phyloP scores from a whole-genome alignment of 2,113 vertebrate species.

The Delphinapterus leucas region DNA sequence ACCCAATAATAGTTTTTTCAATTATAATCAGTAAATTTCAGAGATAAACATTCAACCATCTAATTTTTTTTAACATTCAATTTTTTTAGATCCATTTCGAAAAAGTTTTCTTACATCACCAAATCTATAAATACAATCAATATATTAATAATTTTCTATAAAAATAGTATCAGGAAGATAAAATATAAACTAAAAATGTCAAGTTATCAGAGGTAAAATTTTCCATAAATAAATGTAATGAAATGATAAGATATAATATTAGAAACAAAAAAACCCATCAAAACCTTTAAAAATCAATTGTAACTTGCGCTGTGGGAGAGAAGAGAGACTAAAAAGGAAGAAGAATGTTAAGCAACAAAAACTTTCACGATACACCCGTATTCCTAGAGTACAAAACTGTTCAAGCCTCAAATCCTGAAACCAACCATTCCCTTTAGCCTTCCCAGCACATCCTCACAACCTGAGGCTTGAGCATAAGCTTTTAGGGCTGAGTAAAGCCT shows the following conservation, averaged over 20 bases:
- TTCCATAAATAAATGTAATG: conserved; percentile 17
- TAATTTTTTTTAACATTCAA: neutral
- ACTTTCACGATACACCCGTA: neutral
- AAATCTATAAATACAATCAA: neutral
- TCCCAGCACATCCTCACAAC: conserved; percentile 45
- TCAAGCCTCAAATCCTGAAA: conserved; percentile 58
- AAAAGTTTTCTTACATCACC: neutral
- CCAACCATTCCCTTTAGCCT: conserved; percentile 39
- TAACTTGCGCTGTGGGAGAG: neutral
- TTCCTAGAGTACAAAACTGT: neutral
- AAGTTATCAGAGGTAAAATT: neutral
- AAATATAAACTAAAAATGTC: neutral
- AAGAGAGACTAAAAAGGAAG: neutral
- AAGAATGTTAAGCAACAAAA: neutral
- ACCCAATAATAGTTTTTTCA: conserved; percentile 9
- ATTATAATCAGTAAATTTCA: neutral
- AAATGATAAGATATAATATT: conserved; percentile 20
- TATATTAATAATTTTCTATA: neutral
- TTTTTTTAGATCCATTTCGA: neutral
- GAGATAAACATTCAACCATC: neutral
- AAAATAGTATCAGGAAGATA: neutral
- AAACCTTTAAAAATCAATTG: conserved; percentile 9
- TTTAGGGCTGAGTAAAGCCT: conserved; percentile 29
- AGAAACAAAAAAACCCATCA: neutral
- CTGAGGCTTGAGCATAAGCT: conserved; percentile 52